Percentiles rank a stretch among this genome's conserved stretches.
Conservation (phyloP, 2,888 invertebrate species). For the Conistra vaccinii region DNA sequence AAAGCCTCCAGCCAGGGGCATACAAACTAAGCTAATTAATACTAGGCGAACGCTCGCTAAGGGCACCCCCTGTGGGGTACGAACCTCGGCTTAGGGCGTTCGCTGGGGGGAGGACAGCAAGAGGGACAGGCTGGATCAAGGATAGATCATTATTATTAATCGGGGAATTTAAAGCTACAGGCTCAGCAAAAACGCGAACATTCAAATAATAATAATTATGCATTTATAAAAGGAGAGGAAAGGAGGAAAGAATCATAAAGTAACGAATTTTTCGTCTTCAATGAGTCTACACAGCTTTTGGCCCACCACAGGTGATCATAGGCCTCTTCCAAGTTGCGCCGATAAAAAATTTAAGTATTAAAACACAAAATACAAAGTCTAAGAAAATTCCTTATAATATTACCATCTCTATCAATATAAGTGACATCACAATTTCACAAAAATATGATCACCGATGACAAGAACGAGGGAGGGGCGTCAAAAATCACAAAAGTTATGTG, state of each 20-base stretch:
- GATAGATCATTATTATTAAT: too few relatives aligned
- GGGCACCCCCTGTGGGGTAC: too few relatives aligned
- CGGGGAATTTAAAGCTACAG: too few relatives aligned
- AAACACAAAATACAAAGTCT: too few relatives aligned
- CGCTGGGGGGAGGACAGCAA: too few relatives aligned
- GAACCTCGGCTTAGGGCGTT: too few relatives aligned
- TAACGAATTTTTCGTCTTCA: background rate
- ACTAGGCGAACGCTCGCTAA: too few relatives aligned
- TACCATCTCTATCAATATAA: conserved; percentile 20
- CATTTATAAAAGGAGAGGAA: background rate
- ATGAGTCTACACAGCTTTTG: background rate
- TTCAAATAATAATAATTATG: too few relatives aligned
- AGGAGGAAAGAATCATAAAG: background rate
- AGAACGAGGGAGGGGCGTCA: background rate
- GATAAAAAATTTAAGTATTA: background rate
- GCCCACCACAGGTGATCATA: background rate
- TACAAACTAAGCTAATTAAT: too few relatives aligned
- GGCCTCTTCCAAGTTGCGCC: background rate
- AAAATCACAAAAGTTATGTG: background rate
- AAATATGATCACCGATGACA: background rate
- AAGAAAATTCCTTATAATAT: background rate
- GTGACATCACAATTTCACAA: background rate
- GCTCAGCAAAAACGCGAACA: too few relatives aligned
- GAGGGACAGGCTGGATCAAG: too few relatives aligned
- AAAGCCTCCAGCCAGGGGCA: too few relatives aligned